A percentile compares a stretch with the other conserved stretches of the same genome.
phyloP scores from a whole-genome alignment of 1,140 invertebrate genomes.

The Andrena cerasifolii region DNA sequence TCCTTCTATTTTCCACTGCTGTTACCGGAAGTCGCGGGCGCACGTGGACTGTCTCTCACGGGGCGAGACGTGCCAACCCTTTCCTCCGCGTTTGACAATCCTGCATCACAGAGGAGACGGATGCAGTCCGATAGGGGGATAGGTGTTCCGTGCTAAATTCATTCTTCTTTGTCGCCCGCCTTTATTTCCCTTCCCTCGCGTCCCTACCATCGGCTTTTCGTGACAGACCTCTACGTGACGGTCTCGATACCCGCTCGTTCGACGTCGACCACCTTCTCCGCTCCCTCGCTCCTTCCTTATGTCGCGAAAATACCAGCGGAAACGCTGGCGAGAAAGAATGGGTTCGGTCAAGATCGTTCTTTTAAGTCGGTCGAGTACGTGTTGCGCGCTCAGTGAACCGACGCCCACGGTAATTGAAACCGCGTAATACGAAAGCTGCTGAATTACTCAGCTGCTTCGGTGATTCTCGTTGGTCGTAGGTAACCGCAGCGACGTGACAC shows the following conservation, averaged over 20 bases:
- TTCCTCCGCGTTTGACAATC: constrained; percentile 23
- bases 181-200: constrained; percentile 4
- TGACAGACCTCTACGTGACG: constrained; percentile 34
- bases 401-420: constrained; percentile 33
- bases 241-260: neutral
- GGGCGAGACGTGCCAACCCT: constrained; percentile 16
- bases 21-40: constrained; percentile 43
- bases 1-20: constrained; percentile 29
- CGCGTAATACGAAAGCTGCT: neutral
- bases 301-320: constrained; percentile 29
- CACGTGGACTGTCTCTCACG: constrained; percentile 29
- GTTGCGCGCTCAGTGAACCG: constrained; percentile 10
- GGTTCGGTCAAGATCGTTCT: constrained; percentile 31
- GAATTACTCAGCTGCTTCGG: neutral
- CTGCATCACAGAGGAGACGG: neutral
- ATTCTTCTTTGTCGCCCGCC: neutral
- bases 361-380: constrained; percentile 17
- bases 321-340: constrained; percentile 27
- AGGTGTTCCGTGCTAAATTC: constrained; percentile 47
- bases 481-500: neutral
- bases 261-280: neutral
- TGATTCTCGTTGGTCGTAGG: neutral
- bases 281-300: constrained; percentile 28
- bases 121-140: neutral
- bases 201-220: constrained; percentile 20